Base-by-base conservation (phyloP, 2,888 invertebrate species). In the Acrobasis suavella region DNA sequence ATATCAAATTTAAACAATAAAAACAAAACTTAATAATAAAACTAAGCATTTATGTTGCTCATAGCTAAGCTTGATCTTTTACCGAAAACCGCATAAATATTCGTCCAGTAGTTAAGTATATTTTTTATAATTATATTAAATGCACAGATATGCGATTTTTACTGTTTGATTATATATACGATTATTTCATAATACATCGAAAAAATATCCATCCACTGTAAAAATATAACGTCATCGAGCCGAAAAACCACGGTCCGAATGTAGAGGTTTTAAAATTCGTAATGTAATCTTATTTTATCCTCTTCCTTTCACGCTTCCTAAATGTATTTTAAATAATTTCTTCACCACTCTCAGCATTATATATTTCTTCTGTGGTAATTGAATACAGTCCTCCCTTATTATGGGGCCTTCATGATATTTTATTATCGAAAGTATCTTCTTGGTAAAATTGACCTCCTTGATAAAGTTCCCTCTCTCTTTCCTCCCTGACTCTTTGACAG, bases 251-350 rank as follows among this genome's bases (percentile, higher is more conserved):
- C 14, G 16, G 38, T 12, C 42, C 32, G 37, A 54, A 54, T 15
- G 38, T 38, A n/a, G 38, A 37, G 38, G 54, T 54, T 58, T 58
- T 14, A 38, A 42, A 46, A 58, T 42, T 58, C 22, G 16, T 22
- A 49, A 58, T 58, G 58, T 49, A 58, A 58, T 58, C 58, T 60
- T 51, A 60, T 51, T n/a, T n/a, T 67, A 67, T 72, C 66, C 68
- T 66, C 65, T 67, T 63, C 67, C 64, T 68, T 71, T 72, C 69
- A 62, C 54, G 61, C 65, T 60, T 64, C 66, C 62, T 49, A 63
- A 72, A 72, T 72, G 72, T 71, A 68, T 70, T 76, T 76, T 67
- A 67, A 69, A 71, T 63, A 73, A 74, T 65, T 73, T 73, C 62
- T 67, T 72, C 64, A 46, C 17, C 60, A 64, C 65, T 72, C 70